These are phyloP conservation scores for Heliconius nattereri DNA, from an alignment of 1,140 invertebrate genomes.

Conservation along the genomic window DNA sequence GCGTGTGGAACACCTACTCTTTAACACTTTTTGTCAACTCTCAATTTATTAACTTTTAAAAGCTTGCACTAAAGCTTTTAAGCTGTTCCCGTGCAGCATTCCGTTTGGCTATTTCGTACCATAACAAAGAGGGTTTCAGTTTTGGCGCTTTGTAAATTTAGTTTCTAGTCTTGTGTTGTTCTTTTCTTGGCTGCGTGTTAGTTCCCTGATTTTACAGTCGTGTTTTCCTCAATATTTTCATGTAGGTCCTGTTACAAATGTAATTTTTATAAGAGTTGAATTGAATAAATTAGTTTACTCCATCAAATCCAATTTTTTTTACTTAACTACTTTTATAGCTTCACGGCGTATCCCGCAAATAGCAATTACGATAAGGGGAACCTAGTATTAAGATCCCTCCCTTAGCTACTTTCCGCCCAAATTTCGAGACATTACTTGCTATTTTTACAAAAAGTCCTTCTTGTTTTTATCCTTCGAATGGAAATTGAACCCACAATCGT, in stretches of 20 bases:
- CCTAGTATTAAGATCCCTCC: no score
- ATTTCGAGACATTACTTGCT: no score
- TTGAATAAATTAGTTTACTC: no score
- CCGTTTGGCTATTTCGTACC: constrained; percentile 44
- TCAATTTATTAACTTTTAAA: constrained; percentile 75
- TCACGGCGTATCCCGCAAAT: no score
- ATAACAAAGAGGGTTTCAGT: constrained; percentile 44
- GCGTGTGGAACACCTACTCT: constrained; percentile 61
- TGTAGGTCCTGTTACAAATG: neutral
- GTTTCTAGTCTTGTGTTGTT: constrained; percentile 35
- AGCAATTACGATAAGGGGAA: no score
- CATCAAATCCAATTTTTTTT: no score
- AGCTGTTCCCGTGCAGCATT: constrained; percentile 49
- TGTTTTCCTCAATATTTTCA: neutral
- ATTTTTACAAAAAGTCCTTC: no score
- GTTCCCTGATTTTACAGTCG: neutral
- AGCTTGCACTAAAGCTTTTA: constrained; percentile 64
- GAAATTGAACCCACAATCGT: no score
- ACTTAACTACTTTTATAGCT: no score
- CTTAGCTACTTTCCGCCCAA: no score
- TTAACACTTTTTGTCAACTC: constrained; percentile 66
- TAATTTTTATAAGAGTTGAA: neutral
- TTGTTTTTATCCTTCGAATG: no score
- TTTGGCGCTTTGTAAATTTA: constrained; percentile 43
- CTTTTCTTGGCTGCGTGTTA: constrained; percentile 3